Percentiles rank a stretch among this genome's conserved stretches.
Evolutionary conservation across 2,113 vertebrate genomes (phyloP).

Genomic region (Pongo abelii): DNA sequence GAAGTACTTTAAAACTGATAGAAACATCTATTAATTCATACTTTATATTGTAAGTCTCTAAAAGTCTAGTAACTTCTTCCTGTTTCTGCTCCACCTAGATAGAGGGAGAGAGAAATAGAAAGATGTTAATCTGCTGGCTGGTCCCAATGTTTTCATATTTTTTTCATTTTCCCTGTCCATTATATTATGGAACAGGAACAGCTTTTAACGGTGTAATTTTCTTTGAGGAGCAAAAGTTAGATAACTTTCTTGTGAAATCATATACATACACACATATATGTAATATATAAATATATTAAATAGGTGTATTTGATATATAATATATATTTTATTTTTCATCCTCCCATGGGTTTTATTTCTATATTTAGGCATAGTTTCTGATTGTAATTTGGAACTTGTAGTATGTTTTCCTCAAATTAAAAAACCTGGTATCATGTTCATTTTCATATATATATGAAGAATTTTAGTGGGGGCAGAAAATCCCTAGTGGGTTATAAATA

Average conservation of each 20-base stretch:
- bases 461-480: not conserved
- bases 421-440: not conserved
- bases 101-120: not conserved
- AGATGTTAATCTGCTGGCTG: not conserved
- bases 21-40: constrained; percentile 88
- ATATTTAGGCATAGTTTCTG: not conserved
- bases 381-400: not conserved
- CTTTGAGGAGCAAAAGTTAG: not conserved
- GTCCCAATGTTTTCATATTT: not conserved
- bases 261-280: not conserved
- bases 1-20: constrained; percentile 79
- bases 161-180: not conserved
- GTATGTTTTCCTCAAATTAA: not conserved
- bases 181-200: not conserved
- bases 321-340: not conserved
- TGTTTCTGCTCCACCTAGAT: constrained; percentile 87
- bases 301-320: not conserved
- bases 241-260: not conserved
- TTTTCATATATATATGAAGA: not conserved
- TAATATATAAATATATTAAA: not conserved
- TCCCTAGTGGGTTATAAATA: not conserved
- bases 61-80: constrained; percentile 84
- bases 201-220: not conserved
- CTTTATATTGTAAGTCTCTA: constrained; percentile 85
- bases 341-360: not conserved